Percentiles rank a stretch among this genome's conserved stretches.
Conservation (phyloP, 2,113 vertebrate genomes). For the Choloepus hoffmanni region DNA sequence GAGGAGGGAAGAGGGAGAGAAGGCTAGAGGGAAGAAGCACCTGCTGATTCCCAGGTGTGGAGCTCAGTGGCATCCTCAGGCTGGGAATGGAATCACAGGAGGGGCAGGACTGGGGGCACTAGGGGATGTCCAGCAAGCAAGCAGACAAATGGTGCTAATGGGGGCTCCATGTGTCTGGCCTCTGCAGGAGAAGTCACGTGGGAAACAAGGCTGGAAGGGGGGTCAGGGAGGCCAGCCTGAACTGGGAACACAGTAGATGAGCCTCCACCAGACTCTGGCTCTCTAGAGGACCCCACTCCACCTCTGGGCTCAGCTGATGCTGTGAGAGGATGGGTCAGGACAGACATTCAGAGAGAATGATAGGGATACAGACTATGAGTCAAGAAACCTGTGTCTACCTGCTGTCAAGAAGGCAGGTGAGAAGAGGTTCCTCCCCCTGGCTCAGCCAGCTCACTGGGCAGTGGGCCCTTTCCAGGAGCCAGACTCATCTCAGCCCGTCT, state of each 20-base stretch:
- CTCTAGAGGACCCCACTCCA: neutral
- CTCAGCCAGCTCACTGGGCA: neutral
- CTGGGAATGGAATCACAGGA: neutral
- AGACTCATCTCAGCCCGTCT: neutral
- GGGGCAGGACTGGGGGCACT: too few relatives aligned
- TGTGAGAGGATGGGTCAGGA: neutral
- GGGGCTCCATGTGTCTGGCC: neutral
- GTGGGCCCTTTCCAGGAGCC: too few relatives aligned
- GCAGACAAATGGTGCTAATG: neutral
- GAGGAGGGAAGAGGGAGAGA: neutral
- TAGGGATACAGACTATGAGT: neutral
- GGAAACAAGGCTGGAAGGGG: neutral
- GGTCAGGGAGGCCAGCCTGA: neutral
- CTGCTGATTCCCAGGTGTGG: neutral
- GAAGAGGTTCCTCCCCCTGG: neutral
- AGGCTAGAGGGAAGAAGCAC: neutral
- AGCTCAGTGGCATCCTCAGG: neutral
- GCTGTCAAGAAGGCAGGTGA: neutral
- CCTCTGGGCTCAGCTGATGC: neutral
- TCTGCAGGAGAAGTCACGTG: neutral
- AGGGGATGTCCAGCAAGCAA: neutral
- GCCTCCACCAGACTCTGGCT: neutral
- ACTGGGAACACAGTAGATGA: neutral
- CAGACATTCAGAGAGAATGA: neutral
- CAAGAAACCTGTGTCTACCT: neutral